Evolutionary conservation across 2,888 invertebrate species (phyloP).

Genomic region (Oxycera nigricornis): DNA sequence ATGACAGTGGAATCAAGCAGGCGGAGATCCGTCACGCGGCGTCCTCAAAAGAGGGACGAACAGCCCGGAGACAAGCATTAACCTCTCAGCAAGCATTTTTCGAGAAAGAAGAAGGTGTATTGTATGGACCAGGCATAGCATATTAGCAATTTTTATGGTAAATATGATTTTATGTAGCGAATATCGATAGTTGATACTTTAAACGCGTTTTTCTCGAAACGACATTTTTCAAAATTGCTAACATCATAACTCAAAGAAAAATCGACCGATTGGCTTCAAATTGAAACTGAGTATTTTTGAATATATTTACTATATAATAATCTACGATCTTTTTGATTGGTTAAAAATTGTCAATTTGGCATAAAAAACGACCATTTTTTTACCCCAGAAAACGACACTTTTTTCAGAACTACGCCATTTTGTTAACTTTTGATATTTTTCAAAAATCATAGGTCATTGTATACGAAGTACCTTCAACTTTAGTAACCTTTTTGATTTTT

Average conservation of each 20-base stretch:
- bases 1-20: neutral
- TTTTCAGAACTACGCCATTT: neutral
- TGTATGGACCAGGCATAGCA: neutral
- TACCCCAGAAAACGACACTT: neutral
- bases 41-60: neutral
- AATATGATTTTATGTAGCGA: neutral
- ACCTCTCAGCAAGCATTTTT: neutral
- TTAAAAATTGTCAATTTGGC: neutral
- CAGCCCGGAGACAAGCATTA: neutral
- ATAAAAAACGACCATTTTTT: too few relatives aligned
- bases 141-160: neutral
- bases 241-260: neutral
- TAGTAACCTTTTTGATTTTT: neutral
- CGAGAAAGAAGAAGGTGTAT: neutral
- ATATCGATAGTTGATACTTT: neutral
- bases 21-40: neutral
- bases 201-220: neutral
- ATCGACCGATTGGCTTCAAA: neutral
- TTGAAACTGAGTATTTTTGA: neutral
- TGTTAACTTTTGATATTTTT: slow-evolving; percentile 6
- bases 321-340: neutral
- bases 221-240: neutral
- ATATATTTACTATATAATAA: neutral
- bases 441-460: neutral
- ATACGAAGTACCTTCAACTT: neutral